These are phyloP conservation scores for Electrophaes corylata DNA, from an alignment of 2,888 invertebrate species.

Conservation along the genomic window DNA sequence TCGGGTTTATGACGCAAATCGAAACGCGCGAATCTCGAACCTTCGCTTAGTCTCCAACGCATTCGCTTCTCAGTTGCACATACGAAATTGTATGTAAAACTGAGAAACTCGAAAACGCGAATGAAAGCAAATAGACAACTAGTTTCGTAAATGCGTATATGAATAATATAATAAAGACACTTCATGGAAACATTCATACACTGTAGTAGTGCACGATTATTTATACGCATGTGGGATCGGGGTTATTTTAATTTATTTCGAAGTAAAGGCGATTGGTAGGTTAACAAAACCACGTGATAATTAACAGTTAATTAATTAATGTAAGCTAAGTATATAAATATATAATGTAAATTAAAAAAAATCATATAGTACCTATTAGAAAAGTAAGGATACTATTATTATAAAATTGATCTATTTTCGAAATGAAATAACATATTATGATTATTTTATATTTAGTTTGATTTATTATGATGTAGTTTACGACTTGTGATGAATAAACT, in stretches of 20 bases:
- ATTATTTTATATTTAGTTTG: constrained; percentile 61
- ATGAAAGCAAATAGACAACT: no score
- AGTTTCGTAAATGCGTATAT: no score
- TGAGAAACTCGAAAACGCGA: no score
- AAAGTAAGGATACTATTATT: constrained; percentile 59
- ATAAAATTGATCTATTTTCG: constrained; percentile 53
- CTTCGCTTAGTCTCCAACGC: no score
- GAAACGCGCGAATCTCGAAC: no score
- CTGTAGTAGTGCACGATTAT: no score
- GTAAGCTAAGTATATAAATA: constrained; percentile 54
- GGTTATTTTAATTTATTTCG: constrained; percentile 6
- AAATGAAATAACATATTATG: constrained; percentile 57
- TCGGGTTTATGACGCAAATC: no score
- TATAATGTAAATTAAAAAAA: constrained; percentile 61
- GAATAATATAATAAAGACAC: no score
- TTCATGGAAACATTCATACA: no score
- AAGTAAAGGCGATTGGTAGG: constrained; percentile 54
- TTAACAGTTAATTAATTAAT: constrained; percentile 68
- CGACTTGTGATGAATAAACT: constrained; percentile 76
- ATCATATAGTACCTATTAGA: constrained; percentile 49
- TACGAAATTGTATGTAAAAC: no score
- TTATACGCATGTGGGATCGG: no score
- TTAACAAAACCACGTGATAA: constrained; percentile 78
- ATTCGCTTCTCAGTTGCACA: no score
- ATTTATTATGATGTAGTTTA: constrained; percentile 45